A percentile compares a stretch with the other conserved stretches of the same genome.
Evolutionary conservation across 2,797 vertebrate genomes (phyloP).

Genomic region (Iguana delicatissima): DNA sequence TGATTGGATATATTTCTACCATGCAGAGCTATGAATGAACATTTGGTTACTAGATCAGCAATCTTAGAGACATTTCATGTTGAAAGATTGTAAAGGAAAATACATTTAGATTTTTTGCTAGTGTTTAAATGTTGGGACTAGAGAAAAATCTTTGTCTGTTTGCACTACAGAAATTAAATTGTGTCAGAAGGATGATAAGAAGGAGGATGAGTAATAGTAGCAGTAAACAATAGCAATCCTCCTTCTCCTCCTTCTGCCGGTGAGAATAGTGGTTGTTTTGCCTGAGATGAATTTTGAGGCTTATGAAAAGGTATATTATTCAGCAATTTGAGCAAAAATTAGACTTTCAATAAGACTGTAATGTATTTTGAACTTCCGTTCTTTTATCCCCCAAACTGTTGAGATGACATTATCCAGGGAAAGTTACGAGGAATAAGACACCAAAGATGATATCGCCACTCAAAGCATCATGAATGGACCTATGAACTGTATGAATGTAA

Average conservation of each 20-base stretch:
- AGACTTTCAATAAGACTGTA: not conserved
- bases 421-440: not conserved
- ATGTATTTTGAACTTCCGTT: not conserved
- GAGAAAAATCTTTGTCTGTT: not conserved
- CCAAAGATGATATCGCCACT: not conserved
- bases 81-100: not conserved
- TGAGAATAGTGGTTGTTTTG: not conserved
- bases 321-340: not conserved
- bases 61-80: not conserved
- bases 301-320: not conserved
- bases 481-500: not conserved
- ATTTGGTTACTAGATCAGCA: not conserved
- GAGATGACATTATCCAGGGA: not conserved
- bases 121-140: not conserved
- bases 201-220: too few species aligned
- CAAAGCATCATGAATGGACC: not conserved
- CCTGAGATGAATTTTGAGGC: not conserved
- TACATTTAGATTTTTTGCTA: not conserved
- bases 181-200: not conserved
- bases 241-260: too few species aligned
- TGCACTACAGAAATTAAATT: not conserved
- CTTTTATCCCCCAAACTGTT: not conserved
- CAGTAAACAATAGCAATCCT: too few species aligned
- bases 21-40: not conserved
- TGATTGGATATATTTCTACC: not conserved